Evolutionary conservation across 1,140 invertebrate genomes (phyloP).

Genomic region (Aphelenchoides besseyi): DNA sequence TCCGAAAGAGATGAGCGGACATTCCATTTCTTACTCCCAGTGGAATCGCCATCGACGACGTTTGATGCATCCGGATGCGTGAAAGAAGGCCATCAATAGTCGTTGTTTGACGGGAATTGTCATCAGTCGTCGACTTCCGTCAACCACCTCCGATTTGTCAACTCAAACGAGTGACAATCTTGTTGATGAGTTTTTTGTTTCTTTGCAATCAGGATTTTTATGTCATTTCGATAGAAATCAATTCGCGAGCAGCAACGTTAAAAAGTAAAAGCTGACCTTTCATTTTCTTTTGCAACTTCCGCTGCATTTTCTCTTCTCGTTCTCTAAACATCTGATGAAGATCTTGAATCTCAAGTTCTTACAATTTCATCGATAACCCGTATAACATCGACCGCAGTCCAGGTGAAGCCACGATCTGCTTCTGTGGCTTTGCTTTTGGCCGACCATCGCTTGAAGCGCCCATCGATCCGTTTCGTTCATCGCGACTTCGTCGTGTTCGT

Average conservation of each 20-base stretch:
- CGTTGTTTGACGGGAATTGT: not conserved
- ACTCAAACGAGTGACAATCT: too few species aligned
- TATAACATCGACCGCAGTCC: conserved; percentile 29
- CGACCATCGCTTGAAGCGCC: not conserved
- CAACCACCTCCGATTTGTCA: not conserved
- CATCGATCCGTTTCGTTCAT: conserved; percentile 10
- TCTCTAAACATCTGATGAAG: conserved; percentile 27
- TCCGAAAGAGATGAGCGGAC: not conserved
- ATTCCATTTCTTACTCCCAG: not conserved
- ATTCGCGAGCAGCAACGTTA: not conserved
- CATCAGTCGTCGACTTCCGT: not conserved
- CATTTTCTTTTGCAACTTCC: conserved; percentile 31
- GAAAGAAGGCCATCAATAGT: not conserved
- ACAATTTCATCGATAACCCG: conserved; percentile 34
- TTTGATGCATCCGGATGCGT: not conserved
- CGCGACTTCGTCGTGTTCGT: not conserved
- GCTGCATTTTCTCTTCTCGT: conserved; percentile 32
- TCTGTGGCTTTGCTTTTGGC: conserved; percentile 11
- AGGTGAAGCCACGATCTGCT: conserved; percentile 12
- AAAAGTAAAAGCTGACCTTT: conserved; percentile 12
- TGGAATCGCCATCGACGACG: not conserved
- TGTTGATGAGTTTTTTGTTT: not conserved
- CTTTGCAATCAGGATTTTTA: too few species aligned
- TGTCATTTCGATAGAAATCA: too few species aligned
- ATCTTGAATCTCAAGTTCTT: not conserved